phyloP scores from a whole-genome alignment of 2,797 vertebrate species.

The Pantherophis alleghaniensis region DNA sequence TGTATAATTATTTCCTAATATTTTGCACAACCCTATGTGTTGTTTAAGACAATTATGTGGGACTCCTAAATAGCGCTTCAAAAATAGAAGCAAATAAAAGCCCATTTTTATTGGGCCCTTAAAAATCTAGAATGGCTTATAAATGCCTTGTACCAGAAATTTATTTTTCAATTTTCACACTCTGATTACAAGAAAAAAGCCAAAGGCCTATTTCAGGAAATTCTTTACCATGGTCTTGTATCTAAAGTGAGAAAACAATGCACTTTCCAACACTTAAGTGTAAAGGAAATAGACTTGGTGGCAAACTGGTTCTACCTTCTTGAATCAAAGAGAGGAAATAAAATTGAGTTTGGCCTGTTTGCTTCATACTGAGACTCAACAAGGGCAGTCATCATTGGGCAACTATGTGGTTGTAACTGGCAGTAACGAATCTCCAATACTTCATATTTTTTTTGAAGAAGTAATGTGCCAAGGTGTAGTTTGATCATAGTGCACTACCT shows the following conservation, averaged over 20 bases:
- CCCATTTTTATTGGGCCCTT: slow-evolving; percentile 45
- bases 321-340: not conserved
- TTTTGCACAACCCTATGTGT: slow-evolving; percentile 48
- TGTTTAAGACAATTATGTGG: slow-evolving; percentile 48
- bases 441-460: not conserved
- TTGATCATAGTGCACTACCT: not conserved
- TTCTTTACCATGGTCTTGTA: not conserved
- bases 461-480: not conserved
- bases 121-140: slow-evolving; percentile 41
- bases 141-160: slow-evolving; percentile 39
- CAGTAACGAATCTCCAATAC: not conserved
- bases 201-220: not conserved
- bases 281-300: not conserved
- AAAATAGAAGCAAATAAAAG: slow-evolving; percentile 9
- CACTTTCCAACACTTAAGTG: not conserved
- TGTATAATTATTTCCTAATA: slow-evolving; percentile 21
- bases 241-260: not conserved
- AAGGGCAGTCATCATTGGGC: not conserved
- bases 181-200: slow-evolving; percentile 41
- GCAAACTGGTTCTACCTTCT: not conserved
- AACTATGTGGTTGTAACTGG: not conserved
- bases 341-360: not conserved
- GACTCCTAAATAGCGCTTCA: slow-evolving; percentile 44
- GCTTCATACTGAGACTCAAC: not conserved
- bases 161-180: slow-evolving; percentile 43